A percentile compares a stretch with the other conserved stretches of the same genome.
These are phyloP conservation scores for Sebastes diaconus DNA, from an alignment of 2,797 vertebrate genomes.

Conservation along the genomic window DNA sequence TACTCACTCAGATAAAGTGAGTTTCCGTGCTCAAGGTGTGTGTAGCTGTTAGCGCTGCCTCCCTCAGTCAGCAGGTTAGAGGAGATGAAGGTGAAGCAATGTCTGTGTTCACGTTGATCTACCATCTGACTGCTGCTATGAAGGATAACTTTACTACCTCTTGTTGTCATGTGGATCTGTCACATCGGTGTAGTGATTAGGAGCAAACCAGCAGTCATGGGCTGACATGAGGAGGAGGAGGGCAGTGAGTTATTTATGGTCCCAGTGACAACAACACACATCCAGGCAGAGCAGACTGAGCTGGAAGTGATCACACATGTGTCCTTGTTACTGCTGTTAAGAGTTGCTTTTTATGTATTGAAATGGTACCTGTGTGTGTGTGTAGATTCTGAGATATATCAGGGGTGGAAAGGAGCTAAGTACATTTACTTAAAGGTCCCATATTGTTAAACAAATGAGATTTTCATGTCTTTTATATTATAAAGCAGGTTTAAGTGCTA, in stretches of 20 bases:
- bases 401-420: no score
- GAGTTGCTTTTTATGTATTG: neutral
- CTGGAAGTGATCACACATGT: neutral
- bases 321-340: neutral
- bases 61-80: neutral
- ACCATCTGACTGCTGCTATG: neutral
- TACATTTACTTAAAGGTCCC: no score
- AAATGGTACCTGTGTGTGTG: neutral
- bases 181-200: slow-evolving; percentile 56
- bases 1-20: slow-evolving; percentile 2
- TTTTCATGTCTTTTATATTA: no score
- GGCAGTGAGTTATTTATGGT: slow-evolving; percentile 82
- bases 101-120: neutral
- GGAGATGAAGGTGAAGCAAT: slow-evolving; percentile 46
- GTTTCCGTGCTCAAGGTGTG: slow-evolving; percentile 56
- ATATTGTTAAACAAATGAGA: no score
- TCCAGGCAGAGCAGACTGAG: slow-evolving; percentile 5
- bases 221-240: slow-evolving; percentile 49
- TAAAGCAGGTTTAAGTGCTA: no score
- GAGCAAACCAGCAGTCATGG: slow-evolving; percentile 44
- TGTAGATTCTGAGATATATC: neutral
- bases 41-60: slow-evolving; percentile 23
- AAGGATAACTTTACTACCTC: slow-evolving; percentile 43
- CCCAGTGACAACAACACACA: slow-evolving; percentile 38
- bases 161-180: slow-evolving; percentile 48